Evolutionary conservation across 2,113 vertebrate genomes (phyloP).

Genomic region (Phalacrocorax carbo): DNA sequence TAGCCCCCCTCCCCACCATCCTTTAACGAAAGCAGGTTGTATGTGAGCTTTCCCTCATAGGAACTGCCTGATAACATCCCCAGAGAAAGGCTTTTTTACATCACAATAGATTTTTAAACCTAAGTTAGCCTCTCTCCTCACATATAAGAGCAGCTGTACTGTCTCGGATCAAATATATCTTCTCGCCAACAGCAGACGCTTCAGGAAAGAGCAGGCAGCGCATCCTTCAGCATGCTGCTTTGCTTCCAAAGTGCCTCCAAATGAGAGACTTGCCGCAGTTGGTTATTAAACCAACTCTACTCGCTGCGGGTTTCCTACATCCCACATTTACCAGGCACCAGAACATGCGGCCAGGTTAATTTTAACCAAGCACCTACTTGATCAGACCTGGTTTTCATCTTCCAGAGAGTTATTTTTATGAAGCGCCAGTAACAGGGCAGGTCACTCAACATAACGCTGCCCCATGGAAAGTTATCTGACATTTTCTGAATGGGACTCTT

Average conservation of each 20-base stretch:
- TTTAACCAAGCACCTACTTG: not conserved
- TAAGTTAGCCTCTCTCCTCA: not conserved
- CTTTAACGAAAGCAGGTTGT: not conserved
- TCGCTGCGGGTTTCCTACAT: not conserved
- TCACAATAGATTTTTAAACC: not conserved
- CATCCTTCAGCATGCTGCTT: not conserved
- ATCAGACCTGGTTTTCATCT: not conserved
- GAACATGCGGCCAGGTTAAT: not conserved
- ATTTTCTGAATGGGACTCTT: accelerated
- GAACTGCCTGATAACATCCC: not conserved
- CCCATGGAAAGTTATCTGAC: not conserved
- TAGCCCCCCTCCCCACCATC: not conserved
- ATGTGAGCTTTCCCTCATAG: accelerated
- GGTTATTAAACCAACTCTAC: not conserved
- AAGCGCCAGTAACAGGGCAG: not conserved
- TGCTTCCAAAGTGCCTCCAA: not conserved
- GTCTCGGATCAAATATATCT: not conserved
- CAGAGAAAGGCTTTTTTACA: not conserved
- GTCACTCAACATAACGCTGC: not conserved
- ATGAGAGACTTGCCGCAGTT: not conserved
- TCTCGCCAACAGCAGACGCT: not conserved
- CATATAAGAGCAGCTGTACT: not conserved
- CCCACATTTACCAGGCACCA: accelerated
- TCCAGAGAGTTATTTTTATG: not conserved
- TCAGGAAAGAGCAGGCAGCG: not conserved